These are phyloP conservation scores for Pinctada fucata DNA, from an alignment of 2,888 invertebrate species.

Conservation along the genomic window DNA sequence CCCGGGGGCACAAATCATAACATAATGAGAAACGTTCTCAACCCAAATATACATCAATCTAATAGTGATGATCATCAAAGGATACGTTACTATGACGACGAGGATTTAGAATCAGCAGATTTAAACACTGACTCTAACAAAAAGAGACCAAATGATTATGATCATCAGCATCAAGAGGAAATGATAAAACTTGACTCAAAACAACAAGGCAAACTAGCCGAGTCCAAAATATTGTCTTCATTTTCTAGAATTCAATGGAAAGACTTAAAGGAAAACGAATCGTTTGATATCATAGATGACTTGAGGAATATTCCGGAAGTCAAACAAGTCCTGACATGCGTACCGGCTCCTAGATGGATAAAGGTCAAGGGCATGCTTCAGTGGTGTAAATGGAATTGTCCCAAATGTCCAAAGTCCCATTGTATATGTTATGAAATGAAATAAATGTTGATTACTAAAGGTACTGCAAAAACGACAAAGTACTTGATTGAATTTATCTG, in stretches of 20 bases:
- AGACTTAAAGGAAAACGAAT: not conserved
- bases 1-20: not conserved
- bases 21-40: no score
- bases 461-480: no score
- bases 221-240: not conserved
- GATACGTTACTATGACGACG: not conserved
- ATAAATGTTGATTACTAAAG: not conserved
- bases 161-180: not conserved
- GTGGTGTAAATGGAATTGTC: constrained; percentile 35
- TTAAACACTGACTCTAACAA: not conserved
- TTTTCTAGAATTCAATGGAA: not conserved
- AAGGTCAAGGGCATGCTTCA: constrained; percentile 27
- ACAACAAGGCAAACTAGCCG: not conserved
- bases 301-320: not conserved
- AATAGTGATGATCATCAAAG: not conserved
- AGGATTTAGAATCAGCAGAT: not conserved
- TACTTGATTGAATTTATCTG: no score
- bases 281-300: not conserved
- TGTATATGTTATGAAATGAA: constrained; percentile 30
- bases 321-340: not conserved
- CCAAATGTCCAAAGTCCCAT: constrained; percentile 30
- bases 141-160: not conserved
- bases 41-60: not conserved
- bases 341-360: constrained; percentile 14
- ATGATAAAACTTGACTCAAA: not conserved